These are phyloP conservation scores for Tragelaphus imberbis DNA, from an alignment of 2,113 vertebrate genomes.

Conservation along the genomic window DNA sequence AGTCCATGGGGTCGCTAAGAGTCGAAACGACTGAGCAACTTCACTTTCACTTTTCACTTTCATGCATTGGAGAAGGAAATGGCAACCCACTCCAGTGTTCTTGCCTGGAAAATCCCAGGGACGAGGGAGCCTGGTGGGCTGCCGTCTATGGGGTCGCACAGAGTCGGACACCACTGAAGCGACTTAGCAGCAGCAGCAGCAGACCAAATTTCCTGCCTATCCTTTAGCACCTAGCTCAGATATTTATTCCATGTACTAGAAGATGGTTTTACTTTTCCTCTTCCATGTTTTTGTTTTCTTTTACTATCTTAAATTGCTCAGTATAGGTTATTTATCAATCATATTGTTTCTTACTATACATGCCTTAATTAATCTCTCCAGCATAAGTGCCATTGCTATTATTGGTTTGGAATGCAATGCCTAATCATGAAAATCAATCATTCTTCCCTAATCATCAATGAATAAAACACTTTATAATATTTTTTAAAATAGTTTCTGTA, in stretches of 20 bases:
- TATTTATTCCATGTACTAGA: neutral
- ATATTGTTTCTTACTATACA: neutral
- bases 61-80: neutral
- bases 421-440: neutral
- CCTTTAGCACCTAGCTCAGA: neutral
- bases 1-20: fast-evolving
- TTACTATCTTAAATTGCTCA: neutral
- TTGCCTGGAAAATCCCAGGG: neutral
- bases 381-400: neutral
- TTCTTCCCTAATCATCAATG: neutral
- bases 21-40: fast-evolving
- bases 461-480: neutral
- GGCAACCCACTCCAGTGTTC: neutral
- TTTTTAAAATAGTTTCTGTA: neutral
- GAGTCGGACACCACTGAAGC: fast-evolving
- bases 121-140: neutral
- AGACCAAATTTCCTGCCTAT: neutral
- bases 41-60: neutral
- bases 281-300: neutral
- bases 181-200: neutral
- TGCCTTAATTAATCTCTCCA: neutral
- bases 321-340: neutral
- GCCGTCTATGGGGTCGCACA: neutral
- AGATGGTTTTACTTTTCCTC: neutral
- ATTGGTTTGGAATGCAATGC: neutral